Evolutionary conservation across 2,797 vertebrate genomes (phyloP).

Genomic region (Rhodeus uyekii): DNA sequence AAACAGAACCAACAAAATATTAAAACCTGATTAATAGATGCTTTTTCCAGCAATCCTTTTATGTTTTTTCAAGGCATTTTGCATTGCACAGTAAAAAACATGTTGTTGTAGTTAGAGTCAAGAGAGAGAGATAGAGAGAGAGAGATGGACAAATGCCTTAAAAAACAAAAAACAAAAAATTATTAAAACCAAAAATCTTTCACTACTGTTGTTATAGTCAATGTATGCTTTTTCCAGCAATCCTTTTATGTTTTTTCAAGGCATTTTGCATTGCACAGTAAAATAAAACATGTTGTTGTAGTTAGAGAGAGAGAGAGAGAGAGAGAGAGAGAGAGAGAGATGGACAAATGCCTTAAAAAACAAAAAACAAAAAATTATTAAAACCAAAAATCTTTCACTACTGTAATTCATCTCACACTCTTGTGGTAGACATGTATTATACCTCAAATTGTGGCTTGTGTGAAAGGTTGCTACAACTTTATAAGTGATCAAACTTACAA

Average conservation of each 20-base stretch:
- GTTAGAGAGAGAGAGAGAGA: too few species aligned
- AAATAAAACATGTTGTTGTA: too few species aligned
- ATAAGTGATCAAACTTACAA: background rate
- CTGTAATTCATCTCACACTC: background rate
- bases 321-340: too few species aligned
- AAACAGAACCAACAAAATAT: background rate
- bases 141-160: too few species aligned
- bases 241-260: background rate
- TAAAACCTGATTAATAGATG: background rate
- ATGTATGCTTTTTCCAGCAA: background rate
- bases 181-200: too few species aligned
- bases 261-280: background rate
- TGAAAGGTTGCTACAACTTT: background rate
- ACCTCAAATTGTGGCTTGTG: background rate
- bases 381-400: background rate
- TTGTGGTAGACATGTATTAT: background rate
- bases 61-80: background rate
- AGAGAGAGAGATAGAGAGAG: too few species aligned
- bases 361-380: too few species aligned
- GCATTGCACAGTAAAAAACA: background rate
- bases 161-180: background rate
- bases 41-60: background rate
- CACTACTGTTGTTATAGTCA: background rate
- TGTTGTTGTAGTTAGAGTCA: too few species aligned
- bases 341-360: background rate